Evolutionary conservation across 2,113 vertebrate species (phyloP), one percentile per base, ranked within the genome.

Genomic region (Ibidorhyncha struthersii): DNA sequence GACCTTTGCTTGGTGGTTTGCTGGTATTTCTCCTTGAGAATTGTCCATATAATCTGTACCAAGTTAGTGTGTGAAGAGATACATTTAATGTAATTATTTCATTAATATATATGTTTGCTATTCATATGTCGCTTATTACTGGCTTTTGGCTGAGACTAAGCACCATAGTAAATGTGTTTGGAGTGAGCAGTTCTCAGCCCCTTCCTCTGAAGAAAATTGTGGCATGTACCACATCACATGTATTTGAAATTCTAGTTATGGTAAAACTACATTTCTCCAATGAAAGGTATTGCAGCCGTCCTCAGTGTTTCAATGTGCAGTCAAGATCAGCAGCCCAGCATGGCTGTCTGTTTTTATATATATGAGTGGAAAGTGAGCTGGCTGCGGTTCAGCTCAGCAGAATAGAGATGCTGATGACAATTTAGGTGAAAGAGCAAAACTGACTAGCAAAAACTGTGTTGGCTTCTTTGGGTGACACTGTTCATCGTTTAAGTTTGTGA

Each of bases 271-370:
- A 6, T 49, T 78, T 59, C 23, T 82, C 36, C 15, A 17, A 3
- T 34, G n/a, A 41, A 78, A 49, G 0, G 0, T 53, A 10, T 50
- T 62, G 45, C 27, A 56, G 1, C 53, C 22, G 22, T 13, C 4
- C n/a, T 72, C 14, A 20, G 14, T 66, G 55, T 58, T 78, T 73
- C 52, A 47, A 4, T 5, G 38, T 7, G 19, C 61, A 47, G 58
- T 59, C 26, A 38, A 85, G 50, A 66, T 55, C 45, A 83, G 32
- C 47, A 50, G 27, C 55, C 12, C 41, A 73, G 67, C 14, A 4
- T 7, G 36, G 29, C 22, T 72, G 26, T 4, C 53, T 82, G 34
- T 9, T 66, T 59, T 86, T 52, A 43, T 55, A 3, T 15, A 3
- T 15, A 6, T 7, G 27, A 30, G 16, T 38, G 1, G 7, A 52